Conservation (phyloP, 2,113 vertebrate genomes). For the Tympanuchus pallidicinctus region DNA sequence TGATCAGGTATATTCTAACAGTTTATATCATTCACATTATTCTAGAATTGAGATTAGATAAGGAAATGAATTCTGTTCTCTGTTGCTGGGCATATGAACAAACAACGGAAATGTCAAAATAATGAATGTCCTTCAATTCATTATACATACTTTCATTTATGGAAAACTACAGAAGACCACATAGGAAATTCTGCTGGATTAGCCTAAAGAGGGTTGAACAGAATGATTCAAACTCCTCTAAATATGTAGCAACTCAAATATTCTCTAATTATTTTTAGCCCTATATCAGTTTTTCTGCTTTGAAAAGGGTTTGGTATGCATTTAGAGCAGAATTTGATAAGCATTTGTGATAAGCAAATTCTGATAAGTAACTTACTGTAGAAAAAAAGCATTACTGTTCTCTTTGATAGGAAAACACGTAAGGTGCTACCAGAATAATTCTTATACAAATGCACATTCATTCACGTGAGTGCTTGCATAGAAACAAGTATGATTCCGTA, state of each 20-base stretch:
- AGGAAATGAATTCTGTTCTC: slow-evolving; percentile 67
- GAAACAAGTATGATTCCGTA: background rate
- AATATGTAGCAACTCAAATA: slow-evolving; percentile 28
- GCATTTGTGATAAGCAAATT: background rate
- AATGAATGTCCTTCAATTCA: slow-evolving; percentile 58
- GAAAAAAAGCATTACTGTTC: background rate
- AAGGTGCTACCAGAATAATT: background rate
- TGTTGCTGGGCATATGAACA: slow-evolving; percentile 35
- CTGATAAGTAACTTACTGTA: background rate
- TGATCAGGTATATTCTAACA: slow-evolving; percentile 45
- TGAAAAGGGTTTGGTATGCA: background rate
- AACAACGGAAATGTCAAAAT: slow-evolving; percentile 79
- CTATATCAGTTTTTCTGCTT: background rate
- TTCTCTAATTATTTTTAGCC: slow-evolving; percentile 4
- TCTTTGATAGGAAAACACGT: background rate
- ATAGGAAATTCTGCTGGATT: slow-evolving; percentile 50
- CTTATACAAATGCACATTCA: background rate
- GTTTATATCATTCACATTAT: slow-evolving; percentile 73
- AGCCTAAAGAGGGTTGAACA: background rate
- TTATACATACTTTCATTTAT: slow-evolving; percentile 57
- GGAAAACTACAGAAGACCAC: background rate
- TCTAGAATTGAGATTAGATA: slow-evolving; percentile 52
- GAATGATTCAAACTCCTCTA: slow-evolving; percentile 31
- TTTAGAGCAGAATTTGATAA: background rate
- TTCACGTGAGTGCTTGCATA: background rate